These are phyloP conservation scores for Aradophagus sp. DNA, from an alignment of 1,140 invertebrate genomes.

Conservation along the genomic window DNA sequence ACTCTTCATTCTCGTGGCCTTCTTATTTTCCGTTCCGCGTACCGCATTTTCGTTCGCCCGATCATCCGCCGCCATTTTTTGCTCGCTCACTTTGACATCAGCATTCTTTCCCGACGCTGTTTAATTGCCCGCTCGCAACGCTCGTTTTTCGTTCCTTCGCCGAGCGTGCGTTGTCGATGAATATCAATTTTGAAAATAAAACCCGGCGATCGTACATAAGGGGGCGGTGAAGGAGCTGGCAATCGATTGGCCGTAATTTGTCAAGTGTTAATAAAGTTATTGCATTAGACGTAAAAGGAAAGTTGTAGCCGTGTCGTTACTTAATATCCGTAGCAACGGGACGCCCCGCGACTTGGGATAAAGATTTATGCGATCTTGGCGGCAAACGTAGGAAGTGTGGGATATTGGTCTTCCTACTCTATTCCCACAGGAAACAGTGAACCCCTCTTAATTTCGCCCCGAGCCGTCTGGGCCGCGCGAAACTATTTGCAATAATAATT, in stretches of 20 bases:
- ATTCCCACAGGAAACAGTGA: conserved; percentile 62
- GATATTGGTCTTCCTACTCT: conserved; percentile 65
- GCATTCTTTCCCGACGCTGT: neutral
- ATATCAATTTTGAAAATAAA: conserved; percentile 33
- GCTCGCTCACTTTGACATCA: conserved; percentile 38
- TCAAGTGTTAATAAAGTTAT: conserved; percentile 54
- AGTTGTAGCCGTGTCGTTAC: conserved; percentile 62
- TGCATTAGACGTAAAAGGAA: conserved; percentile 50
- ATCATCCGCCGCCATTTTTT: conserved; percentile 31
- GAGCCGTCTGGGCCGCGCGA: conserved; percentile 55
- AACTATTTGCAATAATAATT: conserved; percentile 21
- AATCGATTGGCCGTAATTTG: conserved; percentile 51
- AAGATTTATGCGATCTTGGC: conserved; percentile 69
- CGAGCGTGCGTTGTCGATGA: conserved; percentile 6
- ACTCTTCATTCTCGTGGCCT: conserved; percentile 51
- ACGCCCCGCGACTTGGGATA: conserved; percentile 55
- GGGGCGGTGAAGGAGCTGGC: conserved; percentile 17
- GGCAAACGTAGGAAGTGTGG: conserved; percentile 68
- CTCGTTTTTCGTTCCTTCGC: neutral
- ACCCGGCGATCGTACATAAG: too few relatives aligned
- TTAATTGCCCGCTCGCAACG: neutral
- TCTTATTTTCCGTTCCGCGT: conserved; percentile 40
- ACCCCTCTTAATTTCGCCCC: conserved; percentile 61
- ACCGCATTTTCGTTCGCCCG: conserved; percentile 32
- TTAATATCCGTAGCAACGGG: conserved; percentile 64